phyloP scores from a whole-genome alignment of 1,140 invertebrate genomes.

The Drosophila obscura region DNA sequence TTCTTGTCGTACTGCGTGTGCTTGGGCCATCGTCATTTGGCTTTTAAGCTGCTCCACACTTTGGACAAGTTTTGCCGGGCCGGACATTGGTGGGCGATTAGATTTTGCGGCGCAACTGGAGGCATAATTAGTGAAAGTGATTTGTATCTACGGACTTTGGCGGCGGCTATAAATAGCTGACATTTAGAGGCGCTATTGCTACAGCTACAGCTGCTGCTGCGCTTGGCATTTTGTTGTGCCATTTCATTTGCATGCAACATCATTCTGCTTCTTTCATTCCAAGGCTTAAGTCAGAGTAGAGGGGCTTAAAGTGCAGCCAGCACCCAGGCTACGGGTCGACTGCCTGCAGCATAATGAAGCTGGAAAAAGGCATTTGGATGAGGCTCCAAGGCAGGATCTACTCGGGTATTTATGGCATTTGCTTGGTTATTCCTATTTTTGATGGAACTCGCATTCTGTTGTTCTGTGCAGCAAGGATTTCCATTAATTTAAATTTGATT shows the following conservation, averaged over 20 bases:
- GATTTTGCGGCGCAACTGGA: slow-evolving; percentile 36
- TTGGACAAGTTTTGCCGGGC: slow-evolving; percentile 10
- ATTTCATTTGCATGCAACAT: slow-evolving; percentile 65
- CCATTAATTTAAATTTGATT: no score
- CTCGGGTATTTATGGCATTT: slow-evolving; percentile 35
- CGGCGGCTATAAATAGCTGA: slow-evolving; percentile 47
- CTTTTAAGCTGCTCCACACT: slow-evolving; percentile 5
- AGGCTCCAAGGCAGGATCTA: slow-evolving; percentile 16
- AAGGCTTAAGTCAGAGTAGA: slow-evolving; percentile 8
- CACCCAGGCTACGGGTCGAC: slow-evolving; percentile 26
- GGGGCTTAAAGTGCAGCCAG: slow-evolving; percentile 32
- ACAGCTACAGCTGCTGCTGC: slow-evolving; percentile 5
- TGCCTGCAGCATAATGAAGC: slow-evolving; percentile 49
- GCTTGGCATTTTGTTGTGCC: slow-evolving; percentile 27
- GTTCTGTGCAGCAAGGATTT: slow-evolving; percentile 1
- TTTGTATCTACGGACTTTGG: slow-evolving; percentile 53
- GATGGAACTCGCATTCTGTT: slow-evolving; percentile 8
- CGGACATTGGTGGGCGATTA: slow-evolving; percentile 33
- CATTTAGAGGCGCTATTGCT: slow-evolving; percentile 36
- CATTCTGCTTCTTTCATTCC: slow-evolving; percentile 6
- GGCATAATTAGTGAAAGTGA: slow-evolving; percentile 78
- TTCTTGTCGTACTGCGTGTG: slow-evolving; percentile 36
- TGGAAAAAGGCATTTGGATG: slow-evolving; percentile 46
- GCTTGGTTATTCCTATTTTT: slow-evolving; percentile 21
- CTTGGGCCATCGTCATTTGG: slow-evolving; percentile 40